Evolutionary conservation across 2,888 invertebrate genomes (phyloP).

Genomic region (Meliscaeva auricollis): DNA sequence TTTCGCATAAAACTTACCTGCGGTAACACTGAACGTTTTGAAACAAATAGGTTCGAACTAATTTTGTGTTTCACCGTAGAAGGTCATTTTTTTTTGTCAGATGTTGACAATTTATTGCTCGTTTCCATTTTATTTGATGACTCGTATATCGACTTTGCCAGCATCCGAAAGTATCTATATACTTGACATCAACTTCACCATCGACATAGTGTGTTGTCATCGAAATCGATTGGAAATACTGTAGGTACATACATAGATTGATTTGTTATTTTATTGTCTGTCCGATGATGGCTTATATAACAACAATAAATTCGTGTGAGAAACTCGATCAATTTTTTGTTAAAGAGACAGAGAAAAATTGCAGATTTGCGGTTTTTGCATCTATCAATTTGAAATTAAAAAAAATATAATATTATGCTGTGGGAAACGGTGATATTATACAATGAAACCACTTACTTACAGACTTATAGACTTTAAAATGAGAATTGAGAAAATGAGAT

Average conservation of each 20-base stretch:
- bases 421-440: background rate
- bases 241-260: conserved; percentile 34
- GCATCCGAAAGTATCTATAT: conserved; percentile 1
- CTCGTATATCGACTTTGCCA: conserved; percentile 21
- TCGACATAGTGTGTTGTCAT: conserved; percentile 4
- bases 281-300: conserved; percentile 23
- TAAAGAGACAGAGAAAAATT: background rate
- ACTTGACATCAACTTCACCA: background rate
- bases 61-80: conserved; percentile 49
- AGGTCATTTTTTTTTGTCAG: conserved; percentile 56
- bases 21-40: conserved; percentile 3
- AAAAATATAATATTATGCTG: background rate
- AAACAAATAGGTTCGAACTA: conserved; percentile 4
- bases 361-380: conserved; percentile 30
- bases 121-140: conserved; percentile 47
- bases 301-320: conserved; percentile 28
- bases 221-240: conserved; percentile 3
- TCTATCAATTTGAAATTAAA: background rate
- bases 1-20: background rate
- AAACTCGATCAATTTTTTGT: conserved; percentile 32
- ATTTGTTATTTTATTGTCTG: conserved; percentile 47
- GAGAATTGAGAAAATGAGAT: background rate
- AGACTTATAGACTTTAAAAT: conserved; percentile 10
- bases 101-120: conserved; percentile 60
- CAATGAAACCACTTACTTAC: background rate